These are phyloP conservation scores for Parazoanthus swiftii DNA, from an alignment of 92 coral and sea anemone species.

Conservation along the genomic window DNA sequence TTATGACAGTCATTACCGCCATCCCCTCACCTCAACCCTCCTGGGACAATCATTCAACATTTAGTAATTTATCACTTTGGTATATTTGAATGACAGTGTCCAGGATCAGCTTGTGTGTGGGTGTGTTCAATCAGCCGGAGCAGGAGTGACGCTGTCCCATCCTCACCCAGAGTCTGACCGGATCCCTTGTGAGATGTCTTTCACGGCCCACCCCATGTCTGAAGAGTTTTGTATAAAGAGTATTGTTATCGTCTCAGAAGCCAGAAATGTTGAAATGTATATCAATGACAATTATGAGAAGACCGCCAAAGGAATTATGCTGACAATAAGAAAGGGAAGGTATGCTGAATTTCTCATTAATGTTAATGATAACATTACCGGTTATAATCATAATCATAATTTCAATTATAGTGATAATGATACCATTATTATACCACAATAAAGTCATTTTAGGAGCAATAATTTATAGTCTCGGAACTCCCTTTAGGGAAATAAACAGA, in stretches of 20 bases:
- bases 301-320: slow-evolving; percentile 94
- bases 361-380: too few relatives aligned
- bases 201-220: slow-evolving; percentile 94
- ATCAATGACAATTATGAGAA: slow-evolving; percentile 90
- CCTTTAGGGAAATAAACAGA: too few relatives aligned
- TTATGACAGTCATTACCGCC: too few relatives aligned
- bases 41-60: too few relatives aligned
- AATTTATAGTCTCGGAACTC: too few relatives aligned
- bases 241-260: slow-evolving; percentile 93
- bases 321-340: slow-evolving; percentile 93
- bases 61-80: neutral
- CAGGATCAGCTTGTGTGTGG: slow-evolving; percentile 96
- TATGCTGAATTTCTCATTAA: neutral
- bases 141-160: slow-evolving; percentile 81
- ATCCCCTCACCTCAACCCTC: too few relatives aligned
- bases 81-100: slow-evolving; percentile 51
- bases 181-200: slow-evolving; percentile 92
- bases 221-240: slow-evolving; percentile 92
- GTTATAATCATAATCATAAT: too few relatives aligned
- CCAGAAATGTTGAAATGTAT: slow-evolving; percentile 95
- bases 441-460: too few relatives aligned
- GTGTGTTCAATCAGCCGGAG: slow-evolving; percentile 92
- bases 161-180: slow-evolving; percentile 75
- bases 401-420: too few relatives aligned
- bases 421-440: too few relatives aligned